These are phyloP conservation scores for Amblyteles armatorius DNA, from an alignment of 2,888 invertebrate species.

Conservation along the genomic window DNA sequence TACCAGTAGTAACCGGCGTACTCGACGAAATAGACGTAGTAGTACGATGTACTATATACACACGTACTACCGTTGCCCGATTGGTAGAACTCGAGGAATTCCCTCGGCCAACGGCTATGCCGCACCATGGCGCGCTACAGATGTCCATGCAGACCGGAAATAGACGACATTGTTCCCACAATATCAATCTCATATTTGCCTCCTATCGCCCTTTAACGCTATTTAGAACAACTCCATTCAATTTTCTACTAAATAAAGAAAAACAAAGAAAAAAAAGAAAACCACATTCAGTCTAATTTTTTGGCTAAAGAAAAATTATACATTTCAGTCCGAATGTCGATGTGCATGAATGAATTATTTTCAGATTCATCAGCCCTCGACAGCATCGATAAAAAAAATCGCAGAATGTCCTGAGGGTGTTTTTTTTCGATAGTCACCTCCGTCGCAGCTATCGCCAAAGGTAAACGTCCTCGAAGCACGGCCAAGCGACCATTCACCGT, in stretches of 20 bases:
- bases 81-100: slow-evolving; percentile 30
- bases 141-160: not conserved
- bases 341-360: too few relatives aligned
- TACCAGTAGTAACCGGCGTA: slow-evolving; percentile 39
- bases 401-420: too few relatives aligned
- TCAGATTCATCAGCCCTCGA: too few relatives aligned
- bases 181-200: not conserved
- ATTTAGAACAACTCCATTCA: not conserved
- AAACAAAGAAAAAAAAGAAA: not conserved
- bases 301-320: not conserved
- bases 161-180: not conserved
- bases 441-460: not conserved
- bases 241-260: not conserved
- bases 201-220: not conserved
- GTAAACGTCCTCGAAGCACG: not conserved
- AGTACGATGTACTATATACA: slow-evolving; percentile 34
- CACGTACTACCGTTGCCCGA: not conserved
- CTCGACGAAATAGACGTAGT: slow-evolving; percentile 46
- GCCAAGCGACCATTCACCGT: not conserved
- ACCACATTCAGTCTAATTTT: not conserved
- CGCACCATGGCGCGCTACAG: not conserved
- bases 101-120: slow-evolving; percentile 12
- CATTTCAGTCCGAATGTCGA: not conserved
- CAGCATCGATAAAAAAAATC: too few relatives aligned
- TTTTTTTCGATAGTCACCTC: too few relatives aligned